Evolutionary conservation across 2,888 invertebrate species (phyloP).

Genomic region (Adelphocoris suturalis): DNA sequence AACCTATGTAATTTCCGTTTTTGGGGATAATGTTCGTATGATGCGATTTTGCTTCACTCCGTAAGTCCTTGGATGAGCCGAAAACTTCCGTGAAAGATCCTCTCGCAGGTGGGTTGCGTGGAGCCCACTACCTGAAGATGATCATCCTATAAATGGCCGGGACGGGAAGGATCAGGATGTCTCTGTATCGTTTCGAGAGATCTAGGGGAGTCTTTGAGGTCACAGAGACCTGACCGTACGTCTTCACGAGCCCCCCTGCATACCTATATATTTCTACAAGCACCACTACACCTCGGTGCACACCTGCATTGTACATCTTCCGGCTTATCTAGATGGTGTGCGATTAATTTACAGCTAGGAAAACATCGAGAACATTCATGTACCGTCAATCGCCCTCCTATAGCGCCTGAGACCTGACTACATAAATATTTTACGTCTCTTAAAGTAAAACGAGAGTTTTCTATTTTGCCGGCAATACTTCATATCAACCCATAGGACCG

Average conservation of each 20-base stretch:
- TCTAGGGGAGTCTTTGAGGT: conserved; percentile 19
- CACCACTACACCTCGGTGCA: not conserved
- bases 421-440: no score
- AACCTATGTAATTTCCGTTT: no score
- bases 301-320: not conserved
- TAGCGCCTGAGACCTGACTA: no score
- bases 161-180: conserved; percentile 6
- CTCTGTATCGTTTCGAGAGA: conserved; percentile 2
- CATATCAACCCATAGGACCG: no score
- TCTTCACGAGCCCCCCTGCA: not conserved
- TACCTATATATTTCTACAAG: not conserved
- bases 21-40: no score
- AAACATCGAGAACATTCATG: conserved; percentile 10
- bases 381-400: not conserved
- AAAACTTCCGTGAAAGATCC: not conserved
- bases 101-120: not conserved
- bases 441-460: no score
- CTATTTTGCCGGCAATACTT: no score
- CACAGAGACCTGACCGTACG: not conserved
- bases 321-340: not conserved
- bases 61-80: no score
- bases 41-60: no score
- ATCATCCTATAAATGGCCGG: conserved; percentile 25
- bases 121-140: not conserved
- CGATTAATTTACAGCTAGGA: conserved; percentile 12